Conservation (phyloP, 2,888 invertebrate species). For the Drosophila aldrichi region DNA sequence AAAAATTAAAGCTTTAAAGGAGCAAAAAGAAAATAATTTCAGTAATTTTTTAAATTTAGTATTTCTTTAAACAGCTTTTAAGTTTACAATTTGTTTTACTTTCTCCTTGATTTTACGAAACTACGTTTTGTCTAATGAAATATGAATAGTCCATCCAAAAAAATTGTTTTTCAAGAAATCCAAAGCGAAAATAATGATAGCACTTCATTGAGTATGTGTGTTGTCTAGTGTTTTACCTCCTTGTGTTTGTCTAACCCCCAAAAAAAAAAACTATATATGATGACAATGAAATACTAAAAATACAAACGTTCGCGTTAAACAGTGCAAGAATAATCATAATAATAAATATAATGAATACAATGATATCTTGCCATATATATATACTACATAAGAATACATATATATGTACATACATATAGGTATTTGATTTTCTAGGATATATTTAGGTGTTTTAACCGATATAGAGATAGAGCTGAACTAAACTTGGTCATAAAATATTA, state of each 20-base stretch:
- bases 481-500: slow-evolving; percentile 5
- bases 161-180: slow-evolving; percentile 70
- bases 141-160: slow-evolving; percentile 44
- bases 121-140: slow-evolving; percentile 55
- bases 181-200: slow-evolving; percentile 85
- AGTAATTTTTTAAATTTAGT: slow-evolving; percentile 34
- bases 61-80: slow-evolving; percentile 29
- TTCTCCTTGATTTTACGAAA: slow-evolving; percentile 58
- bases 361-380: slow-evolving; percentile 14
- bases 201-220: slow-evolving; percentile 89
- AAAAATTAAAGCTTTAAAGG: slow-evolving; percentile 17
- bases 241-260: slow-evolving; percentile 93
- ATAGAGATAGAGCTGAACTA: slow-evolving; percentile 23
- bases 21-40: slow-evolving; percentile 41
- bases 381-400: slow-evolving; percentile 7
- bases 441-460: slow-evolving; percentile 31
- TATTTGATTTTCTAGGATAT: slow-evolving; percentile 7
- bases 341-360: slow-evolving; percentile 10
- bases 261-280: slow-evolving; percentile 58
- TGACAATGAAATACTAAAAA: slow-evolving; percentile 61
- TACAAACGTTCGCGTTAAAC: slow-evolving; percentile 35
- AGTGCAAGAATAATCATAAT: slow-evolving; percentile 20
- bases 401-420: slow-evolving; percentile 1
- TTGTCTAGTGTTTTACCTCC: slow-evolving; percentile 95
- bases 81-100: slow-evolving; percentile 40